Evolutionary conservation across 2,113 vertebrate genomes (phyloP).

Genomic region (Scatophagus argus): DNA sequence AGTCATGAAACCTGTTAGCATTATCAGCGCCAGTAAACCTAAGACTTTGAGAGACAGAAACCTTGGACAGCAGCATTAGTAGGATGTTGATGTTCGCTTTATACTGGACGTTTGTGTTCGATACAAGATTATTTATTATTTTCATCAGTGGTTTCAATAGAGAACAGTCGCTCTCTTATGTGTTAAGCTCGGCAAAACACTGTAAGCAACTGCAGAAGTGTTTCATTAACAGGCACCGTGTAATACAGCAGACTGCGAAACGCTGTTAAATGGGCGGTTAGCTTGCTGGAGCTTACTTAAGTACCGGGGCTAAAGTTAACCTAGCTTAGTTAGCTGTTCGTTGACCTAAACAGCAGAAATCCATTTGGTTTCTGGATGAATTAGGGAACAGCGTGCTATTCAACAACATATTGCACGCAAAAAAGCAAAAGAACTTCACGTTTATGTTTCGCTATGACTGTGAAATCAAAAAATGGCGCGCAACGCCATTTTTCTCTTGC

Average conservation of each 20-base stretch:
- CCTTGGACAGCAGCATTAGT: background rate
- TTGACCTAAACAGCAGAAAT: background rate
- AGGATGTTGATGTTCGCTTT: background rate
- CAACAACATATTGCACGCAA: no score
- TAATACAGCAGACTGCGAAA: background rate
- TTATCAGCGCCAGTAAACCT: background rate
- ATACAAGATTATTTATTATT: background rate
- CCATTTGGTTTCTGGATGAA: no score
- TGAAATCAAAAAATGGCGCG: background rate
- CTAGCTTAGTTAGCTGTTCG: background rate
- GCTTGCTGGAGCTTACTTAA: background rate
- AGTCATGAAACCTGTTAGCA: background rate
- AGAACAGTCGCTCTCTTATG: background rate
- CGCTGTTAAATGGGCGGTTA: background rate
- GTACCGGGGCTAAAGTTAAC: background rate
- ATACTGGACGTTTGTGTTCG: background rate
- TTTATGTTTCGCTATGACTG: rapidly evolving
- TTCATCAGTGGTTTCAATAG: background rate
- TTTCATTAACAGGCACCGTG: background rate
- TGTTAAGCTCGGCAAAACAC: background rate
- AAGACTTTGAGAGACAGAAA: background rate
- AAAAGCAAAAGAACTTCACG: background rate
- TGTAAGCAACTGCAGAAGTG: background rate
- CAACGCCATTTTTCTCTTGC: background rate
- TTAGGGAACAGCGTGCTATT: background rate